Base-by-base conservation (phyloP, 1,140 invertebrate species). In the Apis cerana region DNA sequence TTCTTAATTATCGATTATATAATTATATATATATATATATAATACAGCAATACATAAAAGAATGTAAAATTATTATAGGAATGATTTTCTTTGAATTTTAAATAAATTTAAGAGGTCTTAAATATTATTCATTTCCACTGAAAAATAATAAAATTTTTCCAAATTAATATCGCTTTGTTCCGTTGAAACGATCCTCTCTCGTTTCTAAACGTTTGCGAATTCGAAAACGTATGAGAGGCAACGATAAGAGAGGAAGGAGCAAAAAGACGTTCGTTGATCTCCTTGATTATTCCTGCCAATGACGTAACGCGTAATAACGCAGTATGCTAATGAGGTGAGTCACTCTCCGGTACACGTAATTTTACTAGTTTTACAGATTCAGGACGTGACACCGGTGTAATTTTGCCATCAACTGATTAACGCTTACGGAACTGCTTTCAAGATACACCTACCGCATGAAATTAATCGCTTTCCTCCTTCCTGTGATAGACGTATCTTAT, bases 371-470 rank as follows among this genome's bases (percentile, higher is more conserved):
- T 77, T 69, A 70, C 58, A 64, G 56, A 78, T 56, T 50, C 75
- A 78, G 27, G 56, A 78, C 75, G 58, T 64, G 75, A 70, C 80
- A 76, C 64, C 21, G 27, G 27, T 52, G 80, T 21, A 78, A 78
- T 82, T 82, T 82, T 69, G 27, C 65, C 61, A 82, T 82, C 80
- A 78, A 56, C n/a, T 67, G 75, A 62, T 82, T 70, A 78, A 56
- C 74, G 77, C 75, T 64, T 11, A 58, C 80, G n/a, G 54, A 43
- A 69, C 27, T 27, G 65, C 48, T 19, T 58, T 64, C 23, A 15
- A 27, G 75, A 78, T 64, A 64, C 75, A 27, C 59, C 67, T 43
- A 23, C 19, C 58, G 21, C 61, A 15, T 33, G 50, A 48, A 61
- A 74, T 81, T 75, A 80, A 62, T 62, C 69, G 43, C 21, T 50